phyloP scores from a whole-genome alignment of 2,797 vertebrate genomes.

The Myotis planiceps region DNA sequence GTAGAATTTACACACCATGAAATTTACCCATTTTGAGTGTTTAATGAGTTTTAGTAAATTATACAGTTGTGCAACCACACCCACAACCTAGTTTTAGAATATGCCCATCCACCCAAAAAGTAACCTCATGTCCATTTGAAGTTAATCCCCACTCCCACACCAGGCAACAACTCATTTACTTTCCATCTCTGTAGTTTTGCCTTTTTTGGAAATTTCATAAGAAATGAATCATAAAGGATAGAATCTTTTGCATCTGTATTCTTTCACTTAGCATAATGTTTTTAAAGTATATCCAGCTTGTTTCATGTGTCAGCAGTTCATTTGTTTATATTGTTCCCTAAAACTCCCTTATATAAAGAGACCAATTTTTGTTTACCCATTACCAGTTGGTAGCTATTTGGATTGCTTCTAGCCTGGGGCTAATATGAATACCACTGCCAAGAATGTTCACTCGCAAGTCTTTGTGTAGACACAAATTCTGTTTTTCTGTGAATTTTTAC shows the following conservation, averaged over 20 bases:
- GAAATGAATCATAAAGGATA: not conserved
- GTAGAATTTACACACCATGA: not conserved
- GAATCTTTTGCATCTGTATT: not conserved
- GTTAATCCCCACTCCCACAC: not conserved
- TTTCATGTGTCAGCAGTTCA: not conserved
- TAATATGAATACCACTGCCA: not conserved
- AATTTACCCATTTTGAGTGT: not conserved
- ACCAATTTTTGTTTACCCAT: not conserved
- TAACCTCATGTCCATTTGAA: not conserved
- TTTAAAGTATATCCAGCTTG: not conserved
- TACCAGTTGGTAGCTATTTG: not conserved
- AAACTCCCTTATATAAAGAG: not conserved
- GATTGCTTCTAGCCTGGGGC: not conserved
- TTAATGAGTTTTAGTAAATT: not conserved
- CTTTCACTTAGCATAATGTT: not conserved
- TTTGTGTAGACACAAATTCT: not conserved
- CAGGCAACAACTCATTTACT: not conserved
- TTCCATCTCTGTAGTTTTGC: not conserved
- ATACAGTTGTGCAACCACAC: not conserved
- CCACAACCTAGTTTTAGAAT: not conserved
- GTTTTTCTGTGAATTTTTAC: not conserved
- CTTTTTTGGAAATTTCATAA: slow-evolving; percentile 20
- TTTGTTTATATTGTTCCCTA: not conserved
- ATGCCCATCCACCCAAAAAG: not conserved
- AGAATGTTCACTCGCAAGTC: not conserved